Evolutionary conservation across 2,113 vertebrate genomes (phyloP).

Genomic region (Cryptomyrus ogoouensis): DNA sequence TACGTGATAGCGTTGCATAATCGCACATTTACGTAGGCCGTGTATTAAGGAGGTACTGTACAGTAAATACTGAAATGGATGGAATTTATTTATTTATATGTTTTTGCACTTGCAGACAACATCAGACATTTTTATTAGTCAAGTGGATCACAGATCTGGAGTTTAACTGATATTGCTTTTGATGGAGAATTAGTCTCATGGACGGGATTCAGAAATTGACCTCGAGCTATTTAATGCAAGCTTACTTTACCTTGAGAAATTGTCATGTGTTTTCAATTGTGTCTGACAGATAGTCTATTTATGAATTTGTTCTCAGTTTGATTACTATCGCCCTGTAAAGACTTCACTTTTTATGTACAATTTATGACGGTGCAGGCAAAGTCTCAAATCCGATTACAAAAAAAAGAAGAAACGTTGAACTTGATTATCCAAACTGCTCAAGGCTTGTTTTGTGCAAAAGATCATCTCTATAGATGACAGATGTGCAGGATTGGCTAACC

Average conservation of each 20-base stretch:
- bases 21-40: neutral
- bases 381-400: neutral
- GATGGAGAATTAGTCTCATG: neutral
- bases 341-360: neutral
- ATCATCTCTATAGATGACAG: neutral
- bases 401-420: neutral
- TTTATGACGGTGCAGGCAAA: neutral
- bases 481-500: constrained; percentile 28
- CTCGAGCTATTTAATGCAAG: neutral
- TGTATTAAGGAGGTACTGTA: neutral
- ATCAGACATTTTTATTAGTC: neutral
- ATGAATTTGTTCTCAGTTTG: neutral
- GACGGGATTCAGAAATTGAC: neutral
- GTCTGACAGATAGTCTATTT: neutral
- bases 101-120: neutral
- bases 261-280: neutral
- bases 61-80: neutral
- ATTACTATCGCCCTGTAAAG: neutral
- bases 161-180: neutral
- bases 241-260: neutral
- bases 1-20: neutral
- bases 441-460: neutral
- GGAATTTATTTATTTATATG: neutral
- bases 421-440: neutral
- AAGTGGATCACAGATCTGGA: neutral